Conservation (phyloP, 1,140 invertebrate species). For the Sinonovacula constricta region DNA sequence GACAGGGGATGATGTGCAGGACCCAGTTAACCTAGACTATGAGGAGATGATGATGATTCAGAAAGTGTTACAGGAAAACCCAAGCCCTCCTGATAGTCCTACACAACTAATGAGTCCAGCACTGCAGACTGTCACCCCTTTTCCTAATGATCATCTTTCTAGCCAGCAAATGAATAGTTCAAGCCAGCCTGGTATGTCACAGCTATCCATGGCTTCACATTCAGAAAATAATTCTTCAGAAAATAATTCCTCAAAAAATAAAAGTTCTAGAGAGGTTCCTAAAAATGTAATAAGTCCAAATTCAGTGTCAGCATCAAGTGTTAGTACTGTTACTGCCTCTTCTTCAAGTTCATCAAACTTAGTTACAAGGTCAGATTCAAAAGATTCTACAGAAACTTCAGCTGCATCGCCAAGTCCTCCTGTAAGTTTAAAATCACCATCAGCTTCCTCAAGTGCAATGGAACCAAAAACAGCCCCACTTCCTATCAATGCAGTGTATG, state of each 20-base stretch:
- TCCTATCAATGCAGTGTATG: too few species aligned
- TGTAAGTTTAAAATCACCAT: not conserved
- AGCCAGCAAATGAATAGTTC: not conserved
- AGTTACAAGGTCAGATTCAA: too few species aligned
- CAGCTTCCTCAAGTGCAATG: not conserved
- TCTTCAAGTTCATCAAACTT: not conserved
- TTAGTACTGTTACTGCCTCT: too few species aligned
- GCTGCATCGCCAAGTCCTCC: not conserved
- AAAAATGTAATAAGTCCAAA: not conserved
- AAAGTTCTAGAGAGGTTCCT: not conserved
- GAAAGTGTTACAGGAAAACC: conserved; percentile 39
- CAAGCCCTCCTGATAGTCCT: conserved; percentile 24
- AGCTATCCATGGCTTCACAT: too few species aligned
- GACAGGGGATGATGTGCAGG: not conserved
- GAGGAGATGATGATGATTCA: conserved; percentile 46
- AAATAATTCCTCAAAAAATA: not conserved
- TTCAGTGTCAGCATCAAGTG: not conserved
- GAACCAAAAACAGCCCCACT: too few species aligned
- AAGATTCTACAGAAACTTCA: too few species aligned
- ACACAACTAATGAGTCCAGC: not conserved
- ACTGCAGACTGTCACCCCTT: not conserved
- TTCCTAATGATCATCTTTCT: not conserved
- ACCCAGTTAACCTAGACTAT: conserved; percentile 30
- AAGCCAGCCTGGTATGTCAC: not conserved
- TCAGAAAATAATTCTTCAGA: too few species aligned